Percentiles rank a stretch among this genome's conserved stretches.
Evolutionary conservation across 2,797 vertebrate genomes (phyloP).

Genomic region (Darevskia nairensis): DNA sequence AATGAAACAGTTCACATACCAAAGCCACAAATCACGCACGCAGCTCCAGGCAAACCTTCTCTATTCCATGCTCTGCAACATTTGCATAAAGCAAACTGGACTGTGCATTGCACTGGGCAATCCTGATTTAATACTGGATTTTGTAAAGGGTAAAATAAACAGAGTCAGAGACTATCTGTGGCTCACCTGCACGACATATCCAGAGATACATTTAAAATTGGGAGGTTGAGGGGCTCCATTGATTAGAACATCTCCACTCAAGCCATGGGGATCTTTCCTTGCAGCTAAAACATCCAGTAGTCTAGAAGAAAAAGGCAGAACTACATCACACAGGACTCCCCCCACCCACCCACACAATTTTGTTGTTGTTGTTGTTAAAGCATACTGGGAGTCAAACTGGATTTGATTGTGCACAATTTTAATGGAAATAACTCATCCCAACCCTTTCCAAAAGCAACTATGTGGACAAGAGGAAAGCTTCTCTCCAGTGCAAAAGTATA

Average conservation of each 20-base stretch:
- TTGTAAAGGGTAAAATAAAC: neutral
- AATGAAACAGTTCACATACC: neutral
- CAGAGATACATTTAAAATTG: slow-evolving; percentile 82
- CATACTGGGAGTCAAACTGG: neutral
- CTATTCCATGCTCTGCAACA: neutral
- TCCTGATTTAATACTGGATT: neutral
- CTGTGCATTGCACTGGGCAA: neutral
- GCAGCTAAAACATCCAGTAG: slow-evolving; percentile 81
- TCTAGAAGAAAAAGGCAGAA: slow-evolving; percentile 57
- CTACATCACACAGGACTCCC: neutral
- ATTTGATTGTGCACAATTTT: neutral
- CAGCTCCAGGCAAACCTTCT: neutral
- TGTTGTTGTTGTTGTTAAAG: neutral
- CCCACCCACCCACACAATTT: no score
- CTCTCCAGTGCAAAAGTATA: neutral
- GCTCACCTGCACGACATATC: slow-evolving; percentile 81
- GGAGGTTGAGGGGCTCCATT: slow-evolving; percentile 78
- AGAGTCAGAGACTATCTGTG: neutral
- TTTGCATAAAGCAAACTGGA: neutral
- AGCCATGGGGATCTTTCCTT: slow-evolving; percentile 77
- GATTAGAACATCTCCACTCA: slow-evolving; percentile 80
- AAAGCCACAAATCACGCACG: neutral
- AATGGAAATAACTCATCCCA: neutral
- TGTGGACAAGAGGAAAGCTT: neutral
- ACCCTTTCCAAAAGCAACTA: no score